phyloP scores from a whole-genome alignment of 2,113 vertebrate species.

The Laterallus jamaicensis region DNA sequence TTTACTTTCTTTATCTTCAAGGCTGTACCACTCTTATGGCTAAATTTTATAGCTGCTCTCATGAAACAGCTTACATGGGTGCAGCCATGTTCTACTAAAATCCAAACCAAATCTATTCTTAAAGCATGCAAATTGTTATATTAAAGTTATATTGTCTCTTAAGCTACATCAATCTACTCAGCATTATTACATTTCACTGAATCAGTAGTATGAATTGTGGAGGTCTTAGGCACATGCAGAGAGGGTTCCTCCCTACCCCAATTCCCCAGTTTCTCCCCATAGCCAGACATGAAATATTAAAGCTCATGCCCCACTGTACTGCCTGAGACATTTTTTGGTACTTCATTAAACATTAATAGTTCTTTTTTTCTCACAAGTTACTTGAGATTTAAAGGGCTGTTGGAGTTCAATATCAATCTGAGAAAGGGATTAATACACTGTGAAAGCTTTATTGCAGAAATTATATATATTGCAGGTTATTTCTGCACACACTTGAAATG shows the following conservation, averaged over 20 bases:
- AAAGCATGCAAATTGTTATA: too few species aligned
- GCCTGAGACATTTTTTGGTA: background rate
- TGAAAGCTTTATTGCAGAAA: background rate
- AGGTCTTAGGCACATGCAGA: background rate
- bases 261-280: fast-evolving
- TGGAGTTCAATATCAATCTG: background rate
- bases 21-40: too few species aligned
- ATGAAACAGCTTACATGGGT: too few species aligned
- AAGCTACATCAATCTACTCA: too few species aligned
- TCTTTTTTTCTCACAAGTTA: background rate
- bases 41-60: too few species aligned
- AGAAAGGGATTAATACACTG: background rate
- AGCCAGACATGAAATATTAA: background rate
- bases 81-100: too few species aligned
- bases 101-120: too few species aligned
- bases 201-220: background rate
- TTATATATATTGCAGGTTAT: background rate
- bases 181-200: too few species aligned
- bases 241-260: background rate
- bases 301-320: background rate
- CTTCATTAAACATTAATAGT: background rate
- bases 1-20: too few species aligned
- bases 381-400: background rate
- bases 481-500: background rate
- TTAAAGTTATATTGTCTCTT: too few species aligned